Conservation (phyloP, 92 coral and sea anemone species). For the Bergia sp. region DNA sequence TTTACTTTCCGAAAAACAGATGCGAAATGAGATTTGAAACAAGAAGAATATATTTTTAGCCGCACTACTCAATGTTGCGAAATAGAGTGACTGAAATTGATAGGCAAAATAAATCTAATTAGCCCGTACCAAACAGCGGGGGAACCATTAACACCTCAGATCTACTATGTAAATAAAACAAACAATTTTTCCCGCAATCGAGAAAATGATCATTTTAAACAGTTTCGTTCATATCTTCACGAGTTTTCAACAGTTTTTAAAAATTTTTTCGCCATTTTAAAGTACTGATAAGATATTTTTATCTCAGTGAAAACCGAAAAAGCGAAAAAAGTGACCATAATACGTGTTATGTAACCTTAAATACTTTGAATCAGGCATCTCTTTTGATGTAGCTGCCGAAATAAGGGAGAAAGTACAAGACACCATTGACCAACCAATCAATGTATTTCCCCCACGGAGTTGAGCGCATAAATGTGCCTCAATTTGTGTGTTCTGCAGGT, state of each 20-base stretch:
- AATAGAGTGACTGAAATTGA: neutral
- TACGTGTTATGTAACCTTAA: constrained; percentile 14
- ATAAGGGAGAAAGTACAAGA: too few species aligned
- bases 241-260: neutral
- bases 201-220: neutral
- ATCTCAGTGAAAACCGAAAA: neutral
- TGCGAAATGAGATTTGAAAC: neutral
- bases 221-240: neutral
- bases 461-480: too few species aligned
- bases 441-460: too few species aligned
- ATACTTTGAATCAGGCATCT: neutral
- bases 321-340: constrained; percentile 10
- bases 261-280: neutral
- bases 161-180: constrained; percentile 17
- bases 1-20: constrained; percentile 15
- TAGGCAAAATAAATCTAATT: constrained; percentile 1
- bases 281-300: neutral
- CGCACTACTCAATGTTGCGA: neutral
- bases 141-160: neutral
- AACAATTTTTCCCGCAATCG: neutral
- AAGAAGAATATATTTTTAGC: neutral
- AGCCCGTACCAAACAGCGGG: constrained; percentile 6
- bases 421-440: too few species aligned
- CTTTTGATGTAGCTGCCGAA: too few species aligned
- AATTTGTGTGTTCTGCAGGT: too few species aligned